A percentile compares a stretch with the other conserved stretches of the same genome.
These are phyloP conservation scores for Apostichopus japonicus DNA, from an alignment of 35 echinoderm and acorn worm species.

Conservation along the genomic window DNA sequence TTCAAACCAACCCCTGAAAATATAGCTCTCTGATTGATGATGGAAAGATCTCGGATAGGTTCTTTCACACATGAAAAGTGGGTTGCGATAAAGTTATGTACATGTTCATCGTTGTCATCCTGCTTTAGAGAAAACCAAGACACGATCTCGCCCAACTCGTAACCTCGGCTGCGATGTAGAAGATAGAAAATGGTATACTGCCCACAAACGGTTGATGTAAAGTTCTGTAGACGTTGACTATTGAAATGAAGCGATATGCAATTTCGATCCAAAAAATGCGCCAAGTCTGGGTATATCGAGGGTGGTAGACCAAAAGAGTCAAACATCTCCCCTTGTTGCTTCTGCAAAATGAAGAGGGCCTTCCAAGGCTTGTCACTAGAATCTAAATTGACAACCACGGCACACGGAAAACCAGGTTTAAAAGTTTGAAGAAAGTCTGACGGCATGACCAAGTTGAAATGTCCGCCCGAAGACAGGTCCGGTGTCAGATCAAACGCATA, in stretches of 20 bases:
- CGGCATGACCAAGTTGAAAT: too few relatives aligned
- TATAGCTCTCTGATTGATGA: neutral
- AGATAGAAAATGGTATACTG: neutral
- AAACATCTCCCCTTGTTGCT: neutral
- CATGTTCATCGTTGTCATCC: neutral
- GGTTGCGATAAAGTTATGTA: conserved; percentile 1
- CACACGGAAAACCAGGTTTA: neutral
- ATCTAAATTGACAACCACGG: too few relatives aligned
- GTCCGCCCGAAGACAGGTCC: too few relatives aligned
- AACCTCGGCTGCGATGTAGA: conserved; percentile 22
- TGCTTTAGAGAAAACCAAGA: neutral
- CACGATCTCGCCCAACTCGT: neutral
- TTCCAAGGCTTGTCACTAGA: neutral
- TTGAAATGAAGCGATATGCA: neutral
- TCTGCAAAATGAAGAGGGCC: neutral
- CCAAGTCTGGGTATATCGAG: too few relatives aligned
- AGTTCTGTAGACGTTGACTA: neutral
- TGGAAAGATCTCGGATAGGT: neutral
- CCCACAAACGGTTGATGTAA: neutral
- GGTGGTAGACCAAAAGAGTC: conserved; percentile 2
- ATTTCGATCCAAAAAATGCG: neutral
- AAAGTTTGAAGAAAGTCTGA: too few relatives aligned
- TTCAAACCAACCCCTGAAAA: too few relatives aligned
- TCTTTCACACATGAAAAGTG: conserved; percentile 18
- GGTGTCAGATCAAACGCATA: too few relatives aligned